Conservation (phyloP, 92 coral and sea anemone genomes). For the Anthopleura xanthogrammica region DNA sequence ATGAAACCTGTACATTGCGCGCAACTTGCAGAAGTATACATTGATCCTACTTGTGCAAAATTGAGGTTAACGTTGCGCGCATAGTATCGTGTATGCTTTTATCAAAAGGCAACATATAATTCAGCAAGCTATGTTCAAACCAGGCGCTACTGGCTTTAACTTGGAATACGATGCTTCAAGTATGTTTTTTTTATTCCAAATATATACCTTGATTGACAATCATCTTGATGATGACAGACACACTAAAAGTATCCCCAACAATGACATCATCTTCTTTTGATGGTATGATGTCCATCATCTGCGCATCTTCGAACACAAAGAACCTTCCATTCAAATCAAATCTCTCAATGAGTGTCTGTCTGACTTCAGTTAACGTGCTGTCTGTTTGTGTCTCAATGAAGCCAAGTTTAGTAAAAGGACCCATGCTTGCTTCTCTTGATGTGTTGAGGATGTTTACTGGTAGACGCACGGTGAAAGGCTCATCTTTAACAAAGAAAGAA, state of each 20-base stretch:
- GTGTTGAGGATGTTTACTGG: conserved; percentile 71
- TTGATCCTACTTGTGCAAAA: too few relatives aligned
- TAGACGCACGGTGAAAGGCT: conserved; percentile 55
- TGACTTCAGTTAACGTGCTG: conserved; percentile 42
- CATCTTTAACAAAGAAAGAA: conserved; percentile 30
- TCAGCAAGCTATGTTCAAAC: too few relatives aligned
- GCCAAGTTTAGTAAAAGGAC: conserved; percentile 63
- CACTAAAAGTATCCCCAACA: conserved; percentile 47
- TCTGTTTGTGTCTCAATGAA: conserved; percentile 60
- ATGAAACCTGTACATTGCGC: too few relatives aligned
- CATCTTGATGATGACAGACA: conserved; percentile 56
- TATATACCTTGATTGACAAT: conserved; percentile 38
- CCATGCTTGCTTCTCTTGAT: conserved; percentile 16
- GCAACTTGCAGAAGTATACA: too few relatives aligned
- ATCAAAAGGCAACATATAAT: too few relatives aligned
- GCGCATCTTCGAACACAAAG: conserved; percentile 58
- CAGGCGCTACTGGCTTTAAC: too few relatives aligned
- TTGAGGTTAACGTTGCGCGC: too few relatives aligned
- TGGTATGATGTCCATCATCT: conserved; percentile 61
- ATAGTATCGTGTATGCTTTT: too few relatives aligned
- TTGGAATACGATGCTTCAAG: too few relatives aligned
- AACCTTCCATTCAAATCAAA: conserved; percentile 30
- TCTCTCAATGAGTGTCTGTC: conserved; percentile 26
- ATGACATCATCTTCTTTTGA: conserved; percentile 31
- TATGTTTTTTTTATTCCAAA: too few relatives aligned